phyloP scores from a whole-genome alignment of 2,797 vertebrate genomes.

The Nasua narica region DNA sequence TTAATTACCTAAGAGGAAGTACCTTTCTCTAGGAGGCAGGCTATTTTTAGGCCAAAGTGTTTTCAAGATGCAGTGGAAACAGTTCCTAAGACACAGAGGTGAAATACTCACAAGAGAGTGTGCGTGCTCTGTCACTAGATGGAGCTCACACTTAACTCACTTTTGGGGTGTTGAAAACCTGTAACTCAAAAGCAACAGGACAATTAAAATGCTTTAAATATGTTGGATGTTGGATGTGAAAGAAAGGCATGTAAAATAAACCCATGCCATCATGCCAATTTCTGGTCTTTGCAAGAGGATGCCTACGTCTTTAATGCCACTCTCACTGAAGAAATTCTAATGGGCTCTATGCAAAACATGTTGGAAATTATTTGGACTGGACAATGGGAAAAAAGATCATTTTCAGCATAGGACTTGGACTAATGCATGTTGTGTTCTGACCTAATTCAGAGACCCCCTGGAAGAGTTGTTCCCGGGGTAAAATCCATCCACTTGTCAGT shows the following conservation, averaged over 20 bases:
- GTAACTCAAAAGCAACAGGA: not conserved
- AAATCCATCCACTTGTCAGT: not conserved
- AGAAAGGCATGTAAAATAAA: not conserved
- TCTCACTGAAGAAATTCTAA: not conserved
- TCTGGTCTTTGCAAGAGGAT: not conserved
- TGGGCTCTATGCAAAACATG: not conserved
- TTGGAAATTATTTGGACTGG: not conserved
- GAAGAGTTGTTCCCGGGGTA: not conserved
- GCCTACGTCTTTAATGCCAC: not conserved
- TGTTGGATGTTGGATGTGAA: not conserved
- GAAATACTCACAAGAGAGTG: not conserved
- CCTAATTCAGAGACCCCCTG: not conserved
- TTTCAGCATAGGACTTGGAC: not conserved
- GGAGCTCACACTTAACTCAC: slow-evolving; percentile 34
- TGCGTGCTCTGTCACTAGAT: slow-evolving; percentile 14
- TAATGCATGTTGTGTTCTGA: not conserved
- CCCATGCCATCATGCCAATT: not conserved
- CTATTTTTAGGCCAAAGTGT: not conserved
- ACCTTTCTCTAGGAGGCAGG: not conserved
- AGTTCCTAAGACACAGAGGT: not conserved
- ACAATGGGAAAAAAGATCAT: not conserved
- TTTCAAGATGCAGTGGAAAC: not conserved
- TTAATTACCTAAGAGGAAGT: not conserved
- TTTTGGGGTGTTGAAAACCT: not conserved
- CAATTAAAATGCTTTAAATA: not conserved